Percentiles rank a stretch among this genome's conserved stretches.
Conservation (phyloP, 2,113 vertebrate species). For the Oenanthe melanoleuca region DNA sequence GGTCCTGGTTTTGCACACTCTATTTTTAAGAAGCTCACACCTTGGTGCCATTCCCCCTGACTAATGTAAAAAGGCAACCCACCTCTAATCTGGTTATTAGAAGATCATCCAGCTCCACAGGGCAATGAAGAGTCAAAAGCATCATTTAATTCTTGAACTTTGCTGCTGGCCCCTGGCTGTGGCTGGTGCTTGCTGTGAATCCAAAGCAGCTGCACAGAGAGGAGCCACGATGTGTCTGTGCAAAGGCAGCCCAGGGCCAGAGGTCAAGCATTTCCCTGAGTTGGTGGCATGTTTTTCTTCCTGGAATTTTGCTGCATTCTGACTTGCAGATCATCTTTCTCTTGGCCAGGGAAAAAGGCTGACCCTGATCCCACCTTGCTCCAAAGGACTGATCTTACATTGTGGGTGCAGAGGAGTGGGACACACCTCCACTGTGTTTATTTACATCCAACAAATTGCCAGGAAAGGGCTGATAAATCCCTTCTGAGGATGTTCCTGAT, state of each 20-base stretch:
- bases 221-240: background rate
- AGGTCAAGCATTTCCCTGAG: background rate
- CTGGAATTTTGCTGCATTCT: background rate
- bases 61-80: background rate
- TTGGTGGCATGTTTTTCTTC: background rate
- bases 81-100: background rate
- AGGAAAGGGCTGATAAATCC: background rate
- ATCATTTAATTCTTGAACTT: conserved; percentile 2
- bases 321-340: conserved; percentile 23
- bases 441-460: background rate
- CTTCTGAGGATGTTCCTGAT: background rate
- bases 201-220: background rate
- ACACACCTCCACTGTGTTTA: background rate
- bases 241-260: background rate
- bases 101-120: background rate
- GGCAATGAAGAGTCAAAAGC: conserved; percentile 13
- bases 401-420: background rate
- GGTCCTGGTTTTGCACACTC: background rate
- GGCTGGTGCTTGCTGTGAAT: background rate
- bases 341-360: background rate
- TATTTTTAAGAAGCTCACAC: background rate
- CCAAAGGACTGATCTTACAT: background rate
- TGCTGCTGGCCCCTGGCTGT: background rate
- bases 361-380: background rate
- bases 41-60: background rate